Conservation (phyloP, 2,797 vertebrate genomes). For the Apodemus agrarius region DNA sequence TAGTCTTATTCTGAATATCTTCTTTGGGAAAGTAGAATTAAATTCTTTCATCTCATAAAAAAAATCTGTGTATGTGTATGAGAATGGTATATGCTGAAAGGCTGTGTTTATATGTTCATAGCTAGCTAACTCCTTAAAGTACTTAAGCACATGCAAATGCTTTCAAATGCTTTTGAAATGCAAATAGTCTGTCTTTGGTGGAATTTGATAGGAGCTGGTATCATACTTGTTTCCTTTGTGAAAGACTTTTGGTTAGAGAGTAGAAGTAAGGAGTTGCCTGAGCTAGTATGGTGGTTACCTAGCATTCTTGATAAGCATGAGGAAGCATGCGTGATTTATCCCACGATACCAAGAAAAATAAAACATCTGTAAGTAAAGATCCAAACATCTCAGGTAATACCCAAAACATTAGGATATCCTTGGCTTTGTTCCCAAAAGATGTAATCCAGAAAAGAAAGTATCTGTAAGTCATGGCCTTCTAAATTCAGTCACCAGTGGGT, state of each 20-base stretch:
- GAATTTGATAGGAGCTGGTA: not conserved
- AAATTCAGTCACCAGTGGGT: not conserved
- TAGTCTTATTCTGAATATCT: not conserved
- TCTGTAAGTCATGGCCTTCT: not conserved
- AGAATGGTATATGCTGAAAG: not conserved
- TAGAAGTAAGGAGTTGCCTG: not conserved
- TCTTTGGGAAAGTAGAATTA: not conserved
- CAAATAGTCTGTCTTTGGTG: not conserved
- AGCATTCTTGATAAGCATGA: not conserved
- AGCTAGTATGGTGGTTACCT: not conserved
- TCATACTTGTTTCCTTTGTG: not conserved
- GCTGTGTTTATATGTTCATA: not conserved
- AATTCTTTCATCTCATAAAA: not conserved
- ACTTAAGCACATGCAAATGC: not conserved
- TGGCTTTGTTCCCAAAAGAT: conserved; percentile 8
- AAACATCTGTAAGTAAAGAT: not conserved
- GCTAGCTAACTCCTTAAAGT: not conserved
- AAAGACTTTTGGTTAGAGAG: not conserved
- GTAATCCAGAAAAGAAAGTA: not conserved
- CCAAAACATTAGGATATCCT: not conserved
- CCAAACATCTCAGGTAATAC: not conserved
- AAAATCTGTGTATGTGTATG: not conserved
- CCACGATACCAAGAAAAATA: conserved; percentile 5
- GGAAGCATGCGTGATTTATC: not conserved
- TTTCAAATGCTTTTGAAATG: not conserved